phyloP scores from a whole-genome alignment of 2,113 vertebrate species.

The Otis tarda region DNA sequence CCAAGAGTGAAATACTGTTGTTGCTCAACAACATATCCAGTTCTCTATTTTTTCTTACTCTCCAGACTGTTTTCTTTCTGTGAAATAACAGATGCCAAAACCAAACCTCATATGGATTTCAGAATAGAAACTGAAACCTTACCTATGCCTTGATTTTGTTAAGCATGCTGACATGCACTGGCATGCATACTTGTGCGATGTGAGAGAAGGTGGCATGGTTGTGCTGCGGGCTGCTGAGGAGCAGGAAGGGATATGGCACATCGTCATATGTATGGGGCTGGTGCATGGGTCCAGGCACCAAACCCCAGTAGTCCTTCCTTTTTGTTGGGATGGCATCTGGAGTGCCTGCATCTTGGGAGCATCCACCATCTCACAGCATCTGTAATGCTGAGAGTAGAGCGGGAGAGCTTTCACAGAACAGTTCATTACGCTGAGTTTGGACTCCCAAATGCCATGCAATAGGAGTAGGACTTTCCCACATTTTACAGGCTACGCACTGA shows the following conservation, averaged over 20 bases:
- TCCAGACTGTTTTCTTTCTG: not conserved
- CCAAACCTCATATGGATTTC: not conserved
- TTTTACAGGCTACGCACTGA: not conserved
- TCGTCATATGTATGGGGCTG: fast-evolving
- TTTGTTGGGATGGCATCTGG: not conserved
- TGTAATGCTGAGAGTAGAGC: not conserved
- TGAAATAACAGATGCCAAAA: not conserved
- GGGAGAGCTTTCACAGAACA: not conserved
- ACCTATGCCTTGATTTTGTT: not conserved
- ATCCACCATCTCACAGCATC: not conserved
- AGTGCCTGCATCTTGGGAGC: not conserved
- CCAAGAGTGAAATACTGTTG: not conserved
- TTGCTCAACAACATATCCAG: not conserved
- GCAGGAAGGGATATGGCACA: not conserved
- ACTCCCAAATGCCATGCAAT: not conserved
- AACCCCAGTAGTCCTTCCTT: not conserved
- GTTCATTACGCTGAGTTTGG: not conserved
- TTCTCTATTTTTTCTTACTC: not conserved
- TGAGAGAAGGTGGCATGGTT: not conserved
- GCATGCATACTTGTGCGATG: fast-evolving
- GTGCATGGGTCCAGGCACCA: not conserved
- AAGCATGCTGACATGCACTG: not conserved
- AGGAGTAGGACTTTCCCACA: not conserved
- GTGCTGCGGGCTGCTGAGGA: not conserved
- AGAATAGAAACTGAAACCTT: not conserved